Conservation (phyloP, 2,797 vertebrate species). For the Sebastes alutus region DNA sequence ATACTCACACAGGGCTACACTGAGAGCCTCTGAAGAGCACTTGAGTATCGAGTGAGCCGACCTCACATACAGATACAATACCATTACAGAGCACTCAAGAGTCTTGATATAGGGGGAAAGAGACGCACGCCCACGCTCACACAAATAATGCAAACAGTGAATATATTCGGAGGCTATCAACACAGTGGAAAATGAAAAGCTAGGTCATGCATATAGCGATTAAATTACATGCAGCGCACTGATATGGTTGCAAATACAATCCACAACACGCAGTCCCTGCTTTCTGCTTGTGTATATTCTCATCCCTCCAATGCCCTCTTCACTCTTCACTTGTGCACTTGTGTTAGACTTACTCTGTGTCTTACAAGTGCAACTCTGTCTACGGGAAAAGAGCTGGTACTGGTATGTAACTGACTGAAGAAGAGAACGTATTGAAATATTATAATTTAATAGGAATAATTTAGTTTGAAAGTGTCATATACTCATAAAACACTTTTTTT, state of each 20-base stretch:
- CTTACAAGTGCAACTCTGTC: neutral
- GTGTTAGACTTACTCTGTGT: neutral
- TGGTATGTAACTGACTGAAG: neutral
- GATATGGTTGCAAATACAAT: constrained; percentile 24
- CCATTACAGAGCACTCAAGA: constrained; percentile 51
- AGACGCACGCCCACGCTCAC: neutral
- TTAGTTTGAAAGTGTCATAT: neutral
- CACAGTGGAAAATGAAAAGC: constrained; percentile 28
- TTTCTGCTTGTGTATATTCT: neutral
- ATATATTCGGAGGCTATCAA: constrained; percentile 26
- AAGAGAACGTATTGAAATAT: neutral
- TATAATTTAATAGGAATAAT: neutral
- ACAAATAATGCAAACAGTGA: constrained; percentile 50
- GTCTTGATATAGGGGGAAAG: constrained; percentile 21
- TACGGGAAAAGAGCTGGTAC: neutral
- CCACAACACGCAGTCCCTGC: neutral
- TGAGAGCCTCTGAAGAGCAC: constrained; percentile 42
- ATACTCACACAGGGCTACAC: constrained; percentile 6
- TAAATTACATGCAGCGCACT: constrained; percentile 28
- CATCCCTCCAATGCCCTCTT: neutral
- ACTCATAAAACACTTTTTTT: neutral
- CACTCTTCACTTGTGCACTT: neutral
- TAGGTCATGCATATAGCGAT: constrained; percentile 53
- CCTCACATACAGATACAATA: constrained; percentile 51
- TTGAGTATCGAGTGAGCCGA: constrained; percentile 32